phyloP scores from a whole-genome alignment of 1,140 invertebrate genomes.

The Bombus superbus region DNA sequence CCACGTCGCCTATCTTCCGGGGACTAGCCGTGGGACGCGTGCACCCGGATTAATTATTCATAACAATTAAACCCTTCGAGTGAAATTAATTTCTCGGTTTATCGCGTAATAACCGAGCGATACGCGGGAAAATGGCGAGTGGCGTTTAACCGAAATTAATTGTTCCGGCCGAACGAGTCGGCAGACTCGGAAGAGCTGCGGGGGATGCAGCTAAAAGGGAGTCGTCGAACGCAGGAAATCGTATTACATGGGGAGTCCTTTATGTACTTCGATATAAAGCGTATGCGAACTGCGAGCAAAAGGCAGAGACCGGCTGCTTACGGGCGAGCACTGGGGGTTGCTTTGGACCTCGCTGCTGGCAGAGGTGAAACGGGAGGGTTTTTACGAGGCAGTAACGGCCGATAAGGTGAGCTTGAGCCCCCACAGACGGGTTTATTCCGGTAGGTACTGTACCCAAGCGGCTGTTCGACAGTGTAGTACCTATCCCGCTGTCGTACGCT shows the following conservation, averaged over 20 bases:
- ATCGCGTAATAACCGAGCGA: conserved; percentile 35
- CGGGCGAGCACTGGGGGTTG: conserved; percentile 40
- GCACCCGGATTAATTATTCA: conserved; percentile 29
- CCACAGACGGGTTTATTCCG: conserved; percentile 77
- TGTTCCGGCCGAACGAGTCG: conserved; percentile 37
- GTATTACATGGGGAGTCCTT: conserved; percentile 53
- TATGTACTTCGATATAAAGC: conserved; percentile 66
- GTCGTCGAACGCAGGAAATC: conserved; percentile 37
- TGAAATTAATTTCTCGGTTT: conserved; percentile 44
- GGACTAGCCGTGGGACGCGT: background rate
- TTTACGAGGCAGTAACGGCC: conserved; percentile 83
- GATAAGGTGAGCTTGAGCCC: conserved; percentile 82
- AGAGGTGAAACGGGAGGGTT: conserved; percentile 76
- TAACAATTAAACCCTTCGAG: conserved; percentile 42
- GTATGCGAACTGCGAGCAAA: conserved; percentile 60
- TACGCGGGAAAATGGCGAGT: background rate
- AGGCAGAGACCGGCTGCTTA: conserved; percentile 51
- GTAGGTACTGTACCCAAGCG: conserved; percentile 82
- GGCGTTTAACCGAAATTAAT: conserved; percentile 50
- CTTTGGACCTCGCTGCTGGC: conserved; percentile 58
- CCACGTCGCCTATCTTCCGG: conserved; percentile 13
- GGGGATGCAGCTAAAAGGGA: conserved; percentile 19
- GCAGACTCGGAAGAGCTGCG: conserved; percentile 24
- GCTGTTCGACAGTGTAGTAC: conserved; percentile 76
- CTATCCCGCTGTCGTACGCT: conserved; percentile 61